A percentile compares a stretch with the other conserved stretches of the same genome.
Evolutionary conservation across 2,113 vertebrate species (phyloP).

Genomic region (Bufo gargarizans): DNA sequence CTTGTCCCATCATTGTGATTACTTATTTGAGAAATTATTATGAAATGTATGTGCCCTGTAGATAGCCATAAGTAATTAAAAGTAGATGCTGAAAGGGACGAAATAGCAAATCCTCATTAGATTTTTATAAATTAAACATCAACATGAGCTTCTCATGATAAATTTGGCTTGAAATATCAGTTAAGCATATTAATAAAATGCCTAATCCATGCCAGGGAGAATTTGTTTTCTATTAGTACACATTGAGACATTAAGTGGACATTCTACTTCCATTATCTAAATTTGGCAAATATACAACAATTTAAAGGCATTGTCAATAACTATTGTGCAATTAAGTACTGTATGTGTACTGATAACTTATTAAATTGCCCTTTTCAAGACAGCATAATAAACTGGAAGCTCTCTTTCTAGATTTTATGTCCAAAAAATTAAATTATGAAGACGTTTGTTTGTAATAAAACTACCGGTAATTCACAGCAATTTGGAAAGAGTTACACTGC

Average conservation of each 20-base stretch:
- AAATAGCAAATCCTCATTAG: not conserved
- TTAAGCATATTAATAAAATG: conserved; percentile 77
- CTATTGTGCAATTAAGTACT: conserved; percentile 87
- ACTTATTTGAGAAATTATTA: conserved; percentile 3
- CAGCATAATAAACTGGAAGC: conserved; percentile 79
- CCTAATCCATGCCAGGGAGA: conserved; percentile 79
- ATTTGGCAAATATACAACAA: conserved; percentile 86
- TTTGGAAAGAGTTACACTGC: not conserved
- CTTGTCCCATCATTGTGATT: not conserved
- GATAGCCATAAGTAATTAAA: not conserved
- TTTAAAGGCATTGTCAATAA: conserved; percentile 92
- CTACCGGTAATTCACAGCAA: not conserved
- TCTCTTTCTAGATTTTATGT: conserved; percentile 74
- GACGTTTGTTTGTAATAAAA: conserved; percentile 34
- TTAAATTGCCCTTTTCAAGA: conserved; percentile 87
- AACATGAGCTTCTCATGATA: conserved; percentile 71
- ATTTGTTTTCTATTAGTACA: conserved; percentile 82
- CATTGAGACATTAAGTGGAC: conserved; percentile 82
- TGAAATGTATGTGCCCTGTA: not conserved
- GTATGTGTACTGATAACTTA: conserved; percentile 85
- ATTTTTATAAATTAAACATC: conserved; percentile 1
- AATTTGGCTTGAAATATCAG: conserved; percentile 74
- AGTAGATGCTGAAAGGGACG: not conserved
- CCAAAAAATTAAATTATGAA: conserved; percentile 61
- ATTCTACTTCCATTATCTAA: conserved; percentile 86